Evolutionary conservation across 2,113 vertebrate genomes (phyloP).

Genomic region (Sorex fumeus): DNA sequence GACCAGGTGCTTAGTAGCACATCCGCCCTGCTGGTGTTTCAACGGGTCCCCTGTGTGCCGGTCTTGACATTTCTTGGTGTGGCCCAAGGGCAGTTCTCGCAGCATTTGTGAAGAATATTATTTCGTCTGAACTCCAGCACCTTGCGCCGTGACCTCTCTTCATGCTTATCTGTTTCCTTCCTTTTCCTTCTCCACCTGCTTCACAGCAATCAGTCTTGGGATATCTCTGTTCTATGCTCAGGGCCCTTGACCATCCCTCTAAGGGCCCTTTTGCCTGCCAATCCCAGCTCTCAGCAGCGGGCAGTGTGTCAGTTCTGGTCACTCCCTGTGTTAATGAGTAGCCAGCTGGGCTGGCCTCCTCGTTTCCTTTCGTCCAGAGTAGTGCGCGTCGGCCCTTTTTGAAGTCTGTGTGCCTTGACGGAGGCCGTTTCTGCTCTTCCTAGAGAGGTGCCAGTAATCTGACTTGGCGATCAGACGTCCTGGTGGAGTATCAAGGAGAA

Average conservation of each 20-base stretch:
- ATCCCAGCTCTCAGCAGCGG: not conserved
- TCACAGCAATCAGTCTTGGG: not conserved
- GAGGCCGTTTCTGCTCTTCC: constrained; percentile 47
- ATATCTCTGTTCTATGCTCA: not conserved
- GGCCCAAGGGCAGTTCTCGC: not conserved
- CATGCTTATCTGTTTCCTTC: not conserved
- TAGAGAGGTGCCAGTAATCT: constrained; percentile 92
- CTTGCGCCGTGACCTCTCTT: not conserved
- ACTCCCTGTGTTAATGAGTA: not conserved
- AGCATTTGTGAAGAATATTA: not conserved
- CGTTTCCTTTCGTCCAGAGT: not conserved
- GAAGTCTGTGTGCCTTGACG: not conserved
- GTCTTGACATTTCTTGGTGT: not conserved
- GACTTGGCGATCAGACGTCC: constrained; percentile 95
- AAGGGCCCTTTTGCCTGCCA: not conserved
- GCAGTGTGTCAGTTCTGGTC: not conserved
- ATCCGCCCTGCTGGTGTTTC: not conserved
- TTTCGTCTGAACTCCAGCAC: not conserved
- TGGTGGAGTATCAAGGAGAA: constrained; percentile 98
- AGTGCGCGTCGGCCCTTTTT: not conserved
- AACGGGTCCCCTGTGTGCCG: not conserved
- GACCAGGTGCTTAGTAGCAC: not conserved
- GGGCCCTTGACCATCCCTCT: not conserved
- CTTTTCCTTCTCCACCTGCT: not conserved
- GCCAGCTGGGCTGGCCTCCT: not conserved